Evolutionary conservation across 1,140 invertebrate species (phyloP).

Genomic region (Drosophila jambulina): DNA sequence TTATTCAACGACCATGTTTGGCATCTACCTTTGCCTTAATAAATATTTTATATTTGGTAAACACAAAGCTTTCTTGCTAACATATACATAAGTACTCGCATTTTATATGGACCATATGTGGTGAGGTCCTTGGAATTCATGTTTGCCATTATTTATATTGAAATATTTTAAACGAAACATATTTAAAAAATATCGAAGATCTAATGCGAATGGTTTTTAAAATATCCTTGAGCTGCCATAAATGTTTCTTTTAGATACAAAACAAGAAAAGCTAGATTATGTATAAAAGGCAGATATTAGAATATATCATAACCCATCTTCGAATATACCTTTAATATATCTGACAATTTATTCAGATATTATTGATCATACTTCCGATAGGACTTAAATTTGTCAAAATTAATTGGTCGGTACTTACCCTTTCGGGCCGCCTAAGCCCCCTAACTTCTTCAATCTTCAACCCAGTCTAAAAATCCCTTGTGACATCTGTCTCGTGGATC

Average conservation of each 20-base stretch:
- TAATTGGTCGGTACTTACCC: constrained; percentile 17
- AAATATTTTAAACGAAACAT: neutral
- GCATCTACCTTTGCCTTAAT: neutral
- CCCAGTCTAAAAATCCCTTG: constrained; percentile 13
- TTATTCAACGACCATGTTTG: neutral
- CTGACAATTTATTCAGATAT: neutral
- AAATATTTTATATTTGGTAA: neutral
- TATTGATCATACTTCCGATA: neutral
- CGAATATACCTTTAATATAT: neutral
- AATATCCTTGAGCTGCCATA: neutral
- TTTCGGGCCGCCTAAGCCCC: constrained; percentile 14
- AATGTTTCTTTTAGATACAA: neutral
- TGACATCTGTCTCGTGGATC: constrained; percentile 35
- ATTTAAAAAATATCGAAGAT: neutral
- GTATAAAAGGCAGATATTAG: neutral
- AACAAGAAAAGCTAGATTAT: neutral
- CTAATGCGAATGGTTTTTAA: too few species aligned
- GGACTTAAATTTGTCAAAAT: constrained; percentile 5
- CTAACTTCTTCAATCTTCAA: constrained; percentile 3
- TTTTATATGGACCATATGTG: neutral
- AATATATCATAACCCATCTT: neutral
- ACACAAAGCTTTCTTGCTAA: neutral
- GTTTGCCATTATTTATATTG: too few species aligned
- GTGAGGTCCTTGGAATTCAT: too few species aligned
- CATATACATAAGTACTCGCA: neutral